Evolutionary conservation across 2,888 invertebrate species (phyloP).

Genomic region (Torymus aiolomorphi): DNA sequence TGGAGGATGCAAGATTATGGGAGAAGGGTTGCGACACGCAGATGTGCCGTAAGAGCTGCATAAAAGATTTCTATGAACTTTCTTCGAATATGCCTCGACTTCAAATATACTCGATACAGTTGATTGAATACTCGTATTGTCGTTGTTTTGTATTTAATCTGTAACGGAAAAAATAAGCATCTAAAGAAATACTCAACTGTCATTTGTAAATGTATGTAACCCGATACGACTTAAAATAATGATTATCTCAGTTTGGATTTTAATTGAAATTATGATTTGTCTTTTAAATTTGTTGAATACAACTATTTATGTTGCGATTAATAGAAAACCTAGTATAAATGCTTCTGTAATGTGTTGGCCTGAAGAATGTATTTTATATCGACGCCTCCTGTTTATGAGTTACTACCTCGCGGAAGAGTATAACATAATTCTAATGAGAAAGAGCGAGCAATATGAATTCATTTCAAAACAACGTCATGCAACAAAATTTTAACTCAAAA

Average conservation of each 20-base stretch:
- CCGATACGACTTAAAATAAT: constrained; percentile 43
- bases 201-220: constrained; percentile 45
- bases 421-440: too few relatives aligned
- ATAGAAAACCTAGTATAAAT: constrained; percentile 30
- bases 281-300: constrained; percentile 44
- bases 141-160: constrained; percentile 46
- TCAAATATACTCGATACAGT: constrained; percentile 28
- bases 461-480: too few relatives aligned
- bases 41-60: too few relatives aligned
- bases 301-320: constrained; percentile 27
- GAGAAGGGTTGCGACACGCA: too few relatives aligned
- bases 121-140: constrained; percentile 22
- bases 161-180: constrained; percentile 28
- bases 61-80: constrained; percentile 40
- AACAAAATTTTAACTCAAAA: too few relatives aligned
- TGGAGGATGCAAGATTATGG: too few relatives aligned
- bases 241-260: constrained; percentile 37
- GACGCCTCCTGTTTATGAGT: too few relatives aligned
- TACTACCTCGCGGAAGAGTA: constrained; percentile 37
- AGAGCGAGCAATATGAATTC: constrained; percentile 32
- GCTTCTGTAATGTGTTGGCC: constrained; percentile 38
- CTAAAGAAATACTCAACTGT: constrained; percentile 35
- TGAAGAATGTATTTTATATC: constrained; percentile 41
- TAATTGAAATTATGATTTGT: constrained; percentile 22
- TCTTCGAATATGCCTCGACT: constrained; percentile 16